Conservation (phyloP, 2,797 vertebrate species). For the Acrossocheilus wenchowensis region DNA sequence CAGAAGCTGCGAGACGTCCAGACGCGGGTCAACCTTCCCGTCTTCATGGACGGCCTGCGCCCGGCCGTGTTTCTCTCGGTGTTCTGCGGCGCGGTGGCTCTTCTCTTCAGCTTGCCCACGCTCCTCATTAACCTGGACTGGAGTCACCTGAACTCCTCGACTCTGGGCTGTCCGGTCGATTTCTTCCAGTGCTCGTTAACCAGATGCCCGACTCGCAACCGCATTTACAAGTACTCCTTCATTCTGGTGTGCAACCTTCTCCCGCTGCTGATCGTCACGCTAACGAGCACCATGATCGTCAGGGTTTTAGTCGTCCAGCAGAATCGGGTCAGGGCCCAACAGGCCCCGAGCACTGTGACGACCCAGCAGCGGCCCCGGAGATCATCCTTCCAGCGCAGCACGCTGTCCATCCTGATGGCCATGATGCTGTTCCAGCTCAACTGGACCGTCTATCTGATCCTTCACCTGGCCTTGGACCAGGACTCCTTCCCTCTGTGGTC, state of each 20-base stretch:
- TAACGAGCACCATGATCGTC: constrained; percentile 71
- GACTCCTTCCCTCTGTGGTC: constrained; percentile 61
- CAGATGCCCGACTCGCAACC: constrained; percentile 64
- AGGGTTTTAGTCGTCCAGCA: constrained; percentile 65
- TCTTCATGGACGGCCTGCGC: constrained; percentile 70
- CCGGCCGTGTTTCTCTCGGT: constrained; percentile 61
- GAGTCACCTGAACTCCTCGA: constrained; percentile 50
- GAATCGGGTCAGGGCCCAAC: constrained; percentile 50
- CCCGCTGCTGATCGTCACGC: constrained; percentile 73
- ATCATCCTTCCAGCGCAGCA: constrained; percentile 64
- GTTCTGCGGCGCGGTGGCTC: constrained; percentile 58
- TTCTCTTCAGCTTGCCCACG: constrained; percentile 64
- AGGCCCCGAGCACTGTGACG: constrained; percentile 31
- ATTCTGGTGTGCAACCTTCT: constrained; percentile 68
- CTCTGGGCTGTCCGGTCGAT: constrained; percentile 64
- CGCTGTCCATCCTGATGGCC: constrained; percentile 70
- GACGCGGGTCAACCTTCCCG: constrained; percentile 62
- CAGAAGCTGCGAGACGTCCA: constrained; percentile 75
- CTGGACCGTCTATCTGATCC: constrained; percentile 75
- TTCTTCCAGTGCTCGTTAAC: constrained; percentile 69
- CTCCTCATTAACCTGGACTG: constrained; percentile 56
- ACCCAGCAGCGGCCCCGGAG: constrained; percentile 42
- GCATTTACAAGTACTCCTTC: constrained; percentile 72
- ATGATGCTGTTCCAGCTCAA: constrained; percentile 78
- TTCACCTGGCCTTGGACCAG: constrained; percentile 64